phyloP scores from a whole-genome alignment of 2,888 invertebrate genomes.

The Clepsis dumicolana region DNA sequence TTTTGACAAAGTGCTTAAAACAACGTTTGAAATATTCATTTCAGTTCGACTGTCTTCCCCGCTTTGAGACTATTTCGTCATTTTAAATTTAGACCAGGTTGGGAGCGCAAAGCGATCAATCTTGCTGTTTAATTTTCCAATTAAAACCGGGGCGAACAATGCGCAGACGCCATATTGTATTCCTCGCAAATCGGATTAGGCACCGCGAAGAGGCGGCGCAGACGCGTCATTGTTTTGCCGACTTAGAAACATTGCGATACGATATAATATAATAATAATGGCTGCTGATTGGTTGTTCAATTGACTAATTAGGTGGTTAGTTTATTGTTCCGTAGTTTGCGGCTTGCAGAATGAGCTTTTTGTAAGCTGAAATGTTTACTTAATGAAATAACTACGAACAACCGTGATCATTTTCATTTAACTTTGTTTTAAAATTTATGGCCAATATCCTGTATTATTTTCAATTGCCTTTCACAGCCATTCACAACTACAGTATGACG shows the following conservation, averaged over 20 bases:
- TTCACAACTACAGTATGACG: too few species aligned
- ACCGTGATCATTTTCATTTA: too few species aligned
- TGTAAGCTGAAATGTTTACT: neutral
- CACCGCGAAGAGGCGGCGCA: constrained; percentile 5
- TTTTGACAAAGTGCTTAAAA: too few species aligned
- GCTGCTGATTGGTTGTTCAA: constrained; percentile 5
- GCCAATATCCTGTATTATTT: too few species aligned
- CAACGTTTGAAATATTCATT: too few species aligned
- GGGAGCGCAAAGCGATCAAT: constrained; percentile 2
- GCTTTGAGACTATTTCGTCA: neutral
- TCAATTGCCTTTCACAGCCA: too few species aligned
- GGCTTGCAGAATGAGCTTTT: neutral
- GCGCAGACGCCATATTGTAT: constrained; percentile 19
- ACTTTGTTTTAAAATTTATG: too few species aligned
- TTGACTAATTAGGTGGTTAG: neutral
- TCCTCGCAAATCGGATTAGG: constrained; percentile 16
- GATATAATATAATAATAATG: constrained; percentile 6
- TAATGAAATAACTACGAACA: too few species aligned
- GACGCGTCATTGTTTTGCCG: neutral
- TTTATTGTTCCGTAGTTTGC: neutral
- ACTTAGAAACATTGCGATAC: neutral
- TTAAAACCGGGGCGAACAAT: constrained; percentile 7
- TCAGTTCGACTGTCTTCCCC: too few species aligned
- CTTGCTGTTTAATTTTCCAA: constrained; percentile 17
- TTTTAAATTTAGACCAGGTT: neutral